Evolutionary conservation across 2,888 invertebrate species (phyloP), one percentile per base, ranked within the genome.

Genomic region (Sarcophaga variegata): DNA sequence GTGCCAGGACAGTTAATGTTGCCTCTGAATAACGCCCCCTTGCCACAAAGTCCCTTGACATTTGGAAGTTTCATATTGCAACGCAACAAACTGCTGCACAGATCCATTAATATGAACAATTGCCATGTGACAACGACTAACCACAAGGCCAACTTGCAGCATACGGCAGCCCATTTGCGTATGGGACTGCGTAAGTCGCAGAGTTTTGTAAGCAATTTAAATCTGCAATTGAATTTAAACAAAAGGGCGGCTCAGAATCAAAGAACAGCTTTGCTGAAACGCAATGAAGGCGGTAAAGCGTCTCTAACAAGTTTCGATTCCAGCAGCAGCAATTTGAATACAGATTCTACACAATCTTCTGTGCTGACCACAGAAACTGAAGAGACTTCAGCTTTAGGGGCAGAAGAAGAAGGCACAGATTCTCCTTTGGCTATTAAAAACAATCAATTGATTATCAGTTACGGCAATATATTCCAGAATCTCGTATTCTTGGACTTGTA

Each of bases 401-500:
- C 45, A 2, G 70, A 71, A 2, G 79, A 72, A 3, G 87, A 86
- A 49, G 85, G 85, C 14, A 64, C 60, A n/a, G 20, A 83, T 2
- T 59, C 84, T 0, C 37, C 78, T 1, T 85, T 93, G 20, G 91
- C 90, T 76, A 92, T 93, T 8, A 93, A 92, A 85, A 93, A 93
- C 77, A 92, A 92, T 59, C 93, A 93, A 74, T 83, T 93, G 1
- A 88, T 89, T 14, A 90, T 90, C 37, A 90, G 89, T 49, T 93
- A 93, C 75, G 93, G 93, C 17, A 88, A 77, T 64, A 92, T 92
- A 70, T 93, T 93, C 81, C 90, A 92, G 81, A 96, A 96, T 93
- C 94, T 99, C 83, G 98, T 98, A 22, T 98, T 98, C 93, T 95
- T 99, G 83, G 98, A 99, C 94, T 95, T 99, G 82, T 99, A 98